These are phyloP conservation scores for Coremacera marginata DNA, from an alignment of 2,888 invertebrate genomes.

Conservation along the genomic window DNA sequence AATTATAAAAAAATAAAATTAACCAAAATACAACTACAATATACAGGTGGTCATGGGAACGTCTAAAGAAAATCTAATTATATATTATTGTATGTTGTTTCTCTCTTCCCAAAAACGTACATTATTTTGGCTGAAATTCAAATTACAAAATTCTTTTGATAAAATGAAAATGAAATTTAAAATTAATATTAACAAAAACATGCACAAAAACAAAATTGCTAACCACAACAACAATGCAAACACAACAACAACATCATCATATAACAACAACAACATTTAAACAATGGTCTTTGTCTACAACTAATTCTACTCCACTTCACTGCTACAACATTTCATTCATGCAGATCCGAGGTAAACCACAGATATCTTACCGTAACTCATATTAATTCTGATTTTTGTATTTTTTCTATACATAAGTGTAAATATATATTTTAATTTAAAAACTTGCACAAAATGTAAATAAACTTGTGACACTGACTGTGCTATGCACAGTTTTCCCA, in stretches of 20 bases:
- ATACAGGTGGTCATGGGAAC: slow-evolving; percentile 68
- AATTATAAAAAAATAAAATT: slow-evolving; percentile 33
- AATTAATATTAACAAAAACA: slow-evolving; percentile 5
- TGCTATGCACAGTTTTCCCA: no score
- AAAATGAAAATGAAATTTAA: slow-evolving; percentile 38
- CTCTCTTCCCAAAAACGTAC: slow-evolving; percentile 42
- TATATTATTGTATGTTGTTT: slow-evolving; percentile 58
- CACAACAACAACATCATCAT: slow-evolving; percentile 1
- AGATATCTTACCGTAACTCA: slow-evolving; percentile 53
- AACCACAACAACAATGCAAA: slow-evolving; percentile 10
- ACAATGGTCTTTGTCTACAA: slow-evolving; percentile 8
- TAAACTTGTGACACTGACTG: not conserved
- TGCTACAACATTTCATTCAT: slow-evolving; percentile 43
- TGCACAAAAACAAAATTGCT: slow-evolving; percentile 30
- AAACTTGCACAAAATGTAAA: not conserved
- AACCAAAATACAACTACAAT: slow-evolving; percentile 43
- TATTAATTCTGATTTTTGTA: slow-evolving; percentile 34
- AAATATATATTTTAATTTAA: not conserved
- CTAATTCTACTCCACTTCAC: slow-evolving; percentile 11
- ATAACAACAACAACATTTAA: slow-evolving; percentile 37
- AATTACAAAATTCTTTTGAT: slow-evolving; percentile 2
- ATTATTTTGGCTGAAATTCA: slow-evolving; percentile 41
- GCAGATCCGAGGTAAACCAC: slow-evolving; percentile 68
- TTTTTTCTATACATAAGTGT: slow-evolving; percentile 24
- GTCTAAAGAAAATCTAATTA: slow-evolving; percentile 69